phyloP scores from a whole-genome alignment of 2,797 vertebrate species.

The Lagocephalus sceleratus region DNA sequence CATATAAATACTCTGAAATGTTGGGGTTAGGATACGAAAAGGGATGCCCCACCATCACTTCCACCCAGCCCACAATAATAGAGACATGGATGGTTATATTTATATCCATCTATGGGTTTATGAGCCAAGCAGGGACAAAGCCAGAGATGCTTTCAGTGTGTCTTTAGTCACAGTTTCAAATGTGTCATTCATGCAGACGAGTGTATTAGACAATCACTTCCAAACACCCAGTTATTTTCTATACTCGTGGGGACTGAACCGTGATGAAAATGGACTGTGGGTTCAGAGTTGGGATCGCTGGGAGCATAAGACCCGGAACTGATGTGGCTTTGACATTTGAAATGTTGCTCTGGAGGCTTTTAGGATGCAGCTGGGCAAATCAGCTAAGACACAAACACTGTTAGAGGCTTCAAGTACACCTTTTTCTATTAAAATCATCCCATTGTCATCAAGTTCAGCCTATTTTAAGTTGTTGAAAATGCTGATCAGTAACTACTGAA shows the following conservation, averaged over 20 bases:
- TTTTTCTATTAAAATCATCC: background rate
- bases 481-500: background rate
- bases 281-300: slow-evolving; percentile 27
- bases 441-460: background rate
- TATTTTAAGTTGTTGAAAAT: background rate
- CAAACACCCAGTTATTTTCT: slow-evolving; percentile 30
- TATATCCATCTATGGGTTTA: slow-evolving; percentile 29
- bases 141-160: slow-evolving; percentile 32
- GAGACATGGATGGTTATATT: slow-evolving; percentile 49
- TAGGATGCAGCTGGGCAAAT: slow-evolving; percentile 33
- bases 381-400: background rate
- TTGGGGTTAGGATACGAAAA: slow-evolving; percentile 66
- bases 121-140: slow-evolving; percentile 26
- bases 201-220: slow-evolving; percentile 52
- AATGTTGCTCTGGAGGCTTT: slow-evolving; percentile 34
- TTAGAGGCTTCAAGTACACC: slow-evolving; percentile 13
- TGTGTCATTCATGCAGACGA: slow-evolving; percentile 43
- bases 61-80: slow-evolving; percentile 37
- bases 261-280: slow-evolving; percentile 31
- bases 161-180: slow-evolving; percentile 60
- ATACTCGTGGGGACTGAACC: slow-evolving; percentile 29
- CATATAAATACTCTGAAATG: slow-evolving; percentile 81
- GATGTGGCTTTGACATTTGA: slow-evolving; percentile 65
- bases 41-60: slow-evolving; percentile 44
- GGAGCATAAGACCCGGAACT: slow-evolving; percentile 46